Base-by-base conservation (phyloP, 2,797 vertebrate species). In the Myoxocephalus aenaeus region DNA sequence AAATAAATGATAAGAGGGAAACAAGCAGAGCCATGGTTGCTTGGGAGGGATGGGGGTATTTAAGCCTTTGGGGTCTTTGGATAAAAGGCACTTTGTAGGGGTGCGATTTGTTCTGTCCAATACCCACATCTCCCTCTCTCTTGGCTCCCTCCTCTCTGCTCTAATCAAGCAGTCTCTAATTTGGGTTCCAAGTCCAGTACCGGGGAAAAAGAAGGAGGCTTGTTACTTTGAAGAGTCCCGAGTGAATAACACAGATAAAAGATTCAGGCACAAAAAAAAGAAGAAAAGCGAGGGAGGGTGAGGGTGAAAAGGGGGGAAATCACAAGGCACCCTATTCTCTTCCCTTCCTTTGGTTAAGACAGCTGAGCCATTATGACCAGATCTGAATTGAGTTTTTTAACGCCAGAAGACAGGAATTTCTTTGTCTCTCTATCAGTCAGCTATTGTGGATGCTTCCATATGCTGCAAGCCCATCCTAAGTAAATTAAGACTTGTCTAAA, bases 271-370 rank as follows among this genome's bases (percentile, higher is more conserved):
- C 93, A 96, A 92, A 93, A 64, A 64, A 89, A 91, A 89, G 87
- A 92, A 93, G 85, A 90, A 92, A 92, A 92, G 87, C 79, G 82
- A 87, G 91, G 83, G 85, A 88, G 87, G 86, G 86, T 57, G 82
- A 92, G 91, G 90, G 91, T 86, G 90, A 92, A 91, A 91, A 92
- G 90, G 90, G 89, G 95, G 96, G 94, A 94, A 95, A 96, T 95
- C 96, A 98, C 97, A 99, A 99, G 97, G 96, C 95, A 91, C 93
- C 95, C 96, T 96, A 98, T 98, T 99, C 97, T 99, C 95, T 97
- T 95, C 95, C 93, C 94, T 92, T 94, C 94, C 96, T 97, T 97
- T 96, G 95, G 95, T 96, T 96, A 94, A 95, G 96, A 97, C 97
- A 98, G 97, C 97, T 98, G 96, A 98, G 96, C 96, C 96, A 97